These are phyloP conservation scores for Nowickia ferox DNA, from an alignment of 2,888 invertebrate genomes.

Conservation along the genomic window DNA sequence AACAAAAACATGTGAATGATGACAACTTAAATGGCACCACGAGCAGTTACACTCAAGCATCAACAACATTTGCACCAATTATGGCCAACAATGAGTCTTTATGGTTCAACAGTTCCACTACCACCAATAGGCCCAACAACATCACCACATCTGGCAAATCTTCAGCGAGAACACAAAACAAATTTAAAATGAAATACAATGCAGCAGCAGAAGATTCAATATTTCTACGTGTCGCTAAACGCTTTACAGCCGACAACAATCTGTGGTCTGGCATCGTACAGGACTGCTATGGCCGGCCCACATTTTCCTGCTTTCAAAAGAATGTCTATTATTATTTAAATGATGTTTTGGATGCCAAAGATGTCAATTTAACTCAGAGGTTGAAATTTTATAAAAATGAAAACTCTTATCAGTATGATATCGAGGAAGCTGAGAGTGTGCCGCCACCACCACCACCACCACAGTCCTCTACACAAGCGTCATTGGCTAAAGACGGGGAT, in stretches of 20 bases:
- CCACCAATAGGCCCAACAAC: not conserved
- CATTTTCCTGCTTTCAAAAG: constrained; percentile 90
- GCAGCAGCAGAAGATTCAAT: constrained; percentile 76
- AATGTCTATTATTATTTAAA: constrained; percentile 90
- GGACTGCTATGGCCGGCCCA: constrained; percentile 87
- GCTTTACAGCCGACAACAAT: constrained; percentile 85
- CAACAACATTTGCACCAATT: constrained; percentile 66
- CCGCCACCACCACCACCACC: not conserved
- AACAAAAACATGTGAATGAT: constrained; percentile 27
- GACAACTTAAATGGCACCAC: constrained; percentile 42
- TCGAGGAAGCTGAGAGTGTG: constrained; percentile 60
- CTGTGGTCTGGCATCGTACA: constrained; percentile 90
- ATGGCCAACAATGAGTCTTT: constrained; percentile 52
- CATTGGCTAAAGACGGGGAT: constrained; percentile 70
- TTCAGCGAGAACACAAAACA: constrained; percentile 43
- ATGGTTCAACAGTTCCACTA: constrained; percentile 29
- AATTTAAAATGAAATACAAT: constrained; percentile 53
- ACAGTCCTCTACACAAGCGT: constrained; percentile 59
- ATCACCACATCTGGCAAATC: not conserved
- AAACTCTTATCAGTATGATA: constrained; percentile 85
- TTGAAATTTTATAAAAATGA: constrained; percentile 87
- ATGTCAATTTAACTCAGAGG: constrained; percentile 87
- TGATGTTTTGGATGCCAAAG: constrained; percentile 86
- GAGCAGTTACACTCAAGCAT: constrained; percentile 42
- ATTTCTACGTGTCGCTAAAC: constrained; percentile 76